phyloP scores from a whole-genome alignment of 2,113 vertebrate genomes.

The Thamnophis sirtalis region DNA sequence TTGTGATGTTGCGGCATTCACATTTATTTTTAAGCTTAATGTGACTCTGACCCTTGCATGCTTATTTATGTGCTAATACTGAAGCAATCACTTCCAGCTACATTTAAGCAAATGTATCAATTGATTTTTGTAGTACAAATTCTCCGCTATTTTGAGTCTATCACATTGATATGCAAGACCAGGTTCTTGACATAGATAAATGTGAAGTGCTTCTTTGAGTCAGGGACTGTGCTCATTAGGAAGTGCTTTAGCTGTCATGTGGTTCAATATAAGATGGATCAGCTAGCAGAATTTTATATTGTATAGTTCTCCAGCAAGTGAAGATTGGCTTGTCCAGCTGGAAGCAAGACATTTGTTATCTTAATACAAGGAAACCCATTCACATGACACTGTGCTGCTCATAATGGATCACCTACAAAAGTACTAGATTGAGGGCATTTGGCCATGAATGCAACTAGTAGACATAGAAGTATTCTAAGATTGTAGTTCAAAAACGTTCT shows the following conservation, averaged over 20 bases:
- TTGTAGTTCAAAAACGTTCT: neutral
- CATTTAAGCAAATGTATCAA: neutral
- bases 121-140: neutral
- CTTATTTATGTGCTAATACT: neutral
- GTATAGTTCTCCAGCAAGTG: constrained; percentile 9
- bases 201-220: neutral
- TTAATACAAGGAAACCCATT: neutral
- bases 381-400: neutral
- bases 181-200: constrained; percentile 5
- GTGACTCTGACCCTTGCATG: neutral
- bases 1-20: neutral
- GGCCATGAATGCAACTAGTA: neutral
- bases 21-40: neutral
- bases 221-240: neutral
- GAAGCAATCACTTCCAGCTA: neutral
- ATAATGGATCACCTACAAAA: fast-evolving
- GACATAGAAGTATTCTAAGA: neutral
- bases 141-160: neutral
- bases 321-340: constrained; percentile 19
- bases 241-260: constrained; percentile 12
- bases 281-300: neutral
- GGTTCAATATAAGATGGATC: constrained; percentile 10
- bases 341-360: constrained; percentile 3
- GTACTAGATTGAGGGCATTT: neutral
- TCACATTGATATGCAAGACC: constrained; percentile 2